Conservation (phyloP, 1,140 invertebrate genomes). For the Eriocheir sinensis region DNA sequence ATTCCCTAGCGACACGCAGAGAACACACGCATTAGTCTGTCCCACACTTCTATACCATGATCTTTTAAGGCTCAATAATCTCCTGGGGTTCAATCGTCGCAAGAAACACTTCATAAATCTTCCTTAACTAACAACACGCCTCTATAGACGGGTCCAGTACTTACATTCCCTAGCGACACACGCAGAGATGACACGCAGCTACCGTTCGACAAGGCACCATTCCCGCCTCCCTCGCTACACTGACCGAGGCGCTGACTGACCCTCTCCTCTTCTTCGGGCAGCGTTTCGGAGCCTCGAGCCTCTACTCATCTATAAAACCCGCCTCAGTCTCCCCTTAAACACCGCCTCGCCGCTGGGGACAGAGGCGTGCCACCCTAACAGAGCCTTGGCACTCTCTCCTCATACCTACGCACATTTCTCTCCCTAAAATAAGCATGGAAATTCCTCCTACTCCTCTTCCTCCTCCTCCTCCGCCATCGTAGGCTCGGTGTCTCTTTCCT, state of each 20-base stretch:
- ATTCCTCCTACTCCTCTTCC: neutral
- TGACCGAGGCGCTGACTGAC: neutral
- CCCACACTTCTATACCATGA: too few species aligned
- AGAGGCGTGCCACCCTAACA: neutral
- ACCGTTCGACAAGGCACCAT: too few species aligned
- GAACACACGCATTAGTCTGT: too few species aligned
- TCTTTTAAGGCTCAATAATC: too few species aligned
- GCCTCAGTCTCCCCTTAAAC: neutral
- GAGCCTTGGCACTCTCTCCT: neutral
- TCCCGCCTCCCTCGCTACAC: neutral
- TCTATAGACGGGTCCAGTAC: too few species aligned
- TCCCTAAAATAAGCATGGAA: slow-evolving; percentile 16
- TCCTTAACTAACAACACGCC: too few species aligned
- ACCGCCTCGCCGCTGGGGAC: neutral
- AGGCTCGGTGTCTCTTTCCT: neutral
- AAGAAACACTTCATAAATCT: too few species aligned
- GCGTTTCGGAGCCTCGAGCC: neutral
- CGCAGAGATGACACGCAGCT: too few species aligned
- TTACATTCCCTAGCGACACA: too few species aligned
- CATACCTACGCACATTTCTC: slow-evolving; percentile 1
- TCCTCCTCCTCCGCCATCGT: neutral
- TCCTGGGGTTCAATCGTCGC: neutral
- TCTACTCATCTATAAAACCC: neutral
- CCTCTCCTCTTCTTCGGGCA: neutral
- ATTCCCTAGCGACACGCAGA: too few species aligned